Percentiles rank a stretch among this genome's conserved stretches.
phyloP scores from a whole-genome alignment of 2,888 invertebrate species.

The Drosophila mettleri region DNA sequence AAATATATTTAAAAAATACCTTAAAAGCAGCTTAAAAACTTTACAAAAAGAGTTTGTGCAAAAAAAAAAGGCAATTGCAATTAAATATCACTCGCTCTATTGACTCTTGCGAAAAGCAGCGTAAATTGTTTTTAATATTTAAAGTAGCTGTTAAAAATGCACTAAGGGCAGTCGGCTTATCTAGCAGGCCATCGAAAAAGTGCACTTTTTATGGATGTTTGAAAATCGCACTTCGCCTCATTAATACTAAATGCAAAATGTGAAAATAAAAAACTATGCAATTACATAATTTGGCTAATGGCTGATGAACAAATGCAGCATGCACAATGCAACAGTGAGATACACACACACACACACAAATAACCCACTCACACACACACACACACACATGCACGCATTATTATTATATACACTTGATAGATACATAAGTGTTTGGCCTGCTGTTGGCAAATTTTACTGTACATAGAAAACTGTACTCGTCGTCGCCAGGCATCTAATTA shows the following conservation, averaged over 20 bases:
- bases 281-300: conserved; percentile 60
- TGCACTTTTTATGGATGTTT: conserved; percentile 3
- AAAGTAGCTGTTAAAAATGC: conserved; percentile 4
- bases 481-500: conserved; percentile 64
- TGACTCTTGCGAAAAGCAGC: background rate
- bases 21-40: background rate
- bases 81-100: conserved; percentile 6
- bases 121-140: conserved; percentile 7
- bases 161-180: background rate
- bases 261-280: conserved; percentile 23
- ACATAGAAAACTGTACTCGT: conserved; percentile 72
- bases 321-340: conserved; percentile 35
- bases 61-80: conserved; percentile 1
- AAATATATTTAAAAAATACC: background rate
- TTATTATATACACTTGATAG: conserved; percentile 43
- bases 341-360: conserved; percentile 16
- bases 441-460: conserved; percentile 58
- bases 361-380: conserved; percentile 11
- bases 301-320: conserved; percentile 42
- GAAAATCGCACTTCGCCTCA: background rate
- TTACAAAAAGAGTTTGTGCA: background rate
- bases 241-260: conserved; percentile 21
- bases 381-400: background rate
- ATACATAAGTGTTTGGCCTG: conserved; percentile 40
- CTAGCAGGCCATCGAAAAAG: conserved; percentile 9